Evolutionary conservation across 2,797 vertebrate genomes (phyloP), one percentile per base, ranked within the genome.

Genomic region (Halcyon leucocephala): DNA sequence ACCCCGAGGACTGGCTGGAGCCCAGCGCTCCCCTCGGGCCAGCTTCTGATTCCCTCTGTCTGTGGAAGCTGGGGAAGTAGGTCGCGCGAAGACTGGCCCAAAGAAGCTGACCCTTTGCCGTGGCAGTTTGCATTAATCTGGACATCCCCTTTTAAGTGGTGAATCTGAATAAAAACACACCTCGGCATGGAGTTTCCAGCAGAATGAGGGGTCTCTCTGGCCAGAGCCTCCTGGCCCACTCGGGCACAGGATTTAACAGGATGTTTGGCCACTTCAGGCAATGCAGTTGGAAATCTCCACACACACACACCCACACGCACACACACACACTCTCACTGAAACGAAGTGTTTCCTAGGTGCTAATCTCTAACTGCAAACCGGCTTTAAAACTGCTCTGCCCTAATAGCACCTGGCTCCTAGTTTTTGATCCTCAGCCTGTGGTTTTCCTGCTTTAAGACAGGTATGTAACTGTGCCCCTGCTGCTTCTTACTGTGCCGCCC

Each of bases 221-320:
- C 7, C 31, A 8, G 19, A 0, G 3, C 35, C 18, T 69, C 37
- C 42, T 52, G 12, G 1, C 4, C 4, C 18, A 0, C 12, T 12
- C 0, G 0, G 28, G n/a, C 49, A 6, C 26, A 18, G 24, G 20
- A 14, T 79, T 65, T 37, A 18, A 17, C 0, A 6, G 20, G 21
- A 42, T 12, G 24, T 15, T 35, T 14, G 16, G 11, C 28, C 13
- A 5, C 24, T 71, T 62, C 26, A 41, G 39, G 65, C 51, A 19
- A 12, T 9, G 22, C 6, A 7, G 5, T 2, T 52, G 20, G 42
- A 64, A 62, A 26, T 24, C 21, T 28, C 6, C 37, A 6, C 13
- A 8, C 16, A 7, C 19, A 12, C 20, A 9, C 18, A 19, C 44
- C 33, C 33, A 35, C 33, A 35, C n/a, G n/a, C 18, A 16, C 37